Percentiles rank a stretch among this genome's conserved stretches.
Evolutionary conservation across 2,113 vertebrate species (phyloP).

Genomic region (Cygnus atratus): DNA sequence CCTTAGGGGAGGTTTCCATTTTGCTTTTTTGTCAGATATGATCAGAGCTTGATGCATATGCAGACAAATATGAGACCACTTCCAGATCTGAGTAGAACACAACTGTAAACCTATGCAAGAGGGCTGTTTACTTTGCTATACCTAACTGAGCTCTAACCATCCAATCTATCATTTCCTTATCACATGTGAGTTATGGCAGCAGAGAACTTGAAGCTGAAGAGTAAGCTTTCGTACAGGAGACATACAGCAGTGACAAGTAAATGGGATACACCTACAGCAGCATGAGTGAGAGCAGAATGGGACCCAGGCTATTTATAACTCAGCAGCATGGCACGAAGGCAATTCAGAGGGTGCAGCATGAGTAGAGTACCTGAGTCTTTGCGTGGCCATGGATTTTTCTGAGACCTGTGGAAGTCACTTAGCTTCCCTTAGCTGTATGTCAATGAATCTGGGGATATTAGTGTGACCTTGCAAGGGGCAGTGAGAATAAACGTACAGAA

Average conservation of each 20-base stretch:
- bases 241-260: background rate
- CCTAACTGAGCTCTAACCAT: background rate
- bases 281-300: background rate
- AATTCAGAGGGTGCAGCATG: background rate
- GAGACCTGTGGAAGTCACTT: background rate
- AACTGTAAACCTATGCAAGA: background rate
- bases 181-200: fast-evolving
- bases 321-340: background rate
- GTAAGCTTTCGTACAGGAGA: background rate
- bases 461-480: background rate
- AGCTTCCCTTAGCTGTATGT: background rate
- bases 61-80: background rate
- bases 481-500: background rate
- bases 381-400: background rate
- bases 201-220: background rate
- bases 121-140: background rate
- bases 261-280: background rate
- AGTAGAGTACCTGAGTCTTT: background rate
- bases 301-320: background rate
- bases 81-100: background rate
- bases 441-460: background rate
- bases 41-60: background rate
- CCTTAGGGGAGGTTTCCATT: background rate
- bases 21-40: background rate
- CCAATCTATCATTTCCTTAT: background rate